Base-by-base conservation (phyloP, 2,888 invertebrate genomes). In the Harmothoe impar region DNA sequence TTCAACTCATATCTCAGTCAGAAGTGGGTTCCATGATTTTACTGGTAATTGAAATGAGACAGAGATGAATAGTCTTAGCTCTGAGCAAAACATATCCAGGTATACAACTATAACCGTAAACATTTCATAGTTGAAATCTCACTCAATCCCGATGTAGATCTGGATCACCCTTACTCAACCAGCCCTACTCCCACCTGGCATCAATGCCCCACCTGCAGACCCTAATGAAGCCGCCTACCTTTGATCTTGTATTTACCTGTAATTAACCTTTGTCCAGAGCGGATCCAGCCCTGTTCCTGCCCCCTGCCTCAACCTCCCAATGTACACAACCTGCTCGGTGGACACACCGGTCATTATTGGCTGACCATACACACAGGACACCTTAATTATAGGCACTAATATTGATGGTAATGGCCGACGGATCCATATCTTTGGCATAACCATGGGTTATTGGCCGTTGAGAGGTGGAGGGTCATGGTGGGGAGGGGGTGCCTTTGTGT, bases 261-360 rank as follows among this genome's bases (percentile, higher is more conserved):
- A 72, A 72, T 72, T 72, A 72, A 72, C 72, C 72, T 72, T 29
- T 72, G 72, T 29, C 29, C 72, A n/a, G 29, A 72, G 72, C 72
- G 72, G 72, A 72, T 72, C 72, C 72, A 72, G 72, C 72, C 15
- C 29, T 25, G 72, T 62, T 62, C n/a, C 23, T 72, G 72, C 17
- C 25, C 72, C 29, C 72, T 17, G 0, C n/a, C 72, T 25, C 72
- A 0, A 15, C 1, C n/a, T 29, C 25, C 72, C 72, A 72, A 25
- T 72, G 72, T 23, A 72, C 72, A 72, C 29, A 43, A 43, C 43
- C 43, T 43, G 43, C 43, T 43, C 43, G 10, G 43, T 43, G 43
- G 43, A 43, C 43, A 43, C 43, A 72, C 29, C 29, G 72, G 72
- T 29, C 72, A 72, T 25, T 72, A 72, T 72, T 72, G 72, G 25